phyloP scores from a whole-genome alignment of 2,797 vertebrate genomes.

The Myotis pilosus region DNA sequence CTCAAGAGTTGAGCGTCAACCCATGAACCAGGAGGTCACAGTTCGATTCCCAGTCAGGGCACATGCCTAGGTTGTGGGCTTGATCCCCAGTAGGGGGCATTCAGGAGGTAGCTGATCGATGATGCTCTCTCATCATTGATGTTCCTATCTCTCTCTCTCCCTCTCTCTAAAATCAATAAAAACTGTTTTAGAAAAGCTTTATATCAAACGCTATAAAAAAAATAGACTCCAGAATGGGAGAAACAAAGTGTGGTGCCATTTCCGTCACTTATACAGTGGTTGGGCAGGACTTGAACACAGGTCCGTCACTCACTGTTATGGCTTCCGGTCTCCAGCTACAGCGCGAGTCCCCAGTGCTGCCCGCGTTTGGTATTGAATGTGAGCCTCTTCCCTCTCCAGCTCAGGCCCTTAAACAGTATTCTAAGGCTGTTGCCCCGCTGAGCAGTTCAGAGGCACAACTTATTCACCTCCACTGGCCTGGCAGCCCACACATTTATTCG shows the following conservation, averaged over 20 bases:
- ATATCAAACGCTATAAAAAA: not conserved
- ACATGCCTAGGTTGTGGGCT: too few relatives aligned
- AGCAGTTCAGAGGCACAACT: not conserved
- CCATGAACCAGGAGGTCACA: too few relatives aligned
- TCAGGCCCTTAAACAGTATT: not conserved
- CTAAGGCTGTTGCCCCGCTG: rapidly evolving
- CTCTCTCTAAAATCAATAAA: too few relatives aligned
- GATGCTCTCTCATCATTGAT: too few relatives aligned
- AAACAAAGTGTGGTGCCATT: rapidly evolving
- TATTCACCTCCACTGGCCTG: not conserved
- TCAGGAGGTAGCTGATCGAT: too few relatives aligned
- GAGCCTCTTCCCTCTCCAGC: not conserved
- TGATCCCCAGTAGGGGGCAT: too few relatives aligned
- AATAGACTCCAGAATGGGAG: rapidly evolving
- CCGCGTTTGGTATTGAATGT: not conserved
- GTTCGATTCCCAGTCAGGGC: too few relatives aligned
- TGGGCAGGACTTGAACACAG: not conserved
- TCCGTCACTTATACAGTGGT: too few relatives aligned
- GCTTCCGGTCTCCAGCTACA: not conserved
- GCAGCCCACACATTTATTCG: not conserved
- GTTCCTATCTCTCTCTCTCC: too few relatives aligned
- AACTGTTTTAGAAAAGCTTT: too few relatives aligned
- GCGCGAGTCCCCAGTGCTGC: rapidly evolving
- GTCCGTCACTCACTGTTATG: rapidly evolving
- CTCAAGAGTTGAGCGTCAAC: too few relatives aligned